Base-by-base conservation (phyloP, 2,888 invertebrate species). In the Lordiphosa andalusiaca region DNA sequence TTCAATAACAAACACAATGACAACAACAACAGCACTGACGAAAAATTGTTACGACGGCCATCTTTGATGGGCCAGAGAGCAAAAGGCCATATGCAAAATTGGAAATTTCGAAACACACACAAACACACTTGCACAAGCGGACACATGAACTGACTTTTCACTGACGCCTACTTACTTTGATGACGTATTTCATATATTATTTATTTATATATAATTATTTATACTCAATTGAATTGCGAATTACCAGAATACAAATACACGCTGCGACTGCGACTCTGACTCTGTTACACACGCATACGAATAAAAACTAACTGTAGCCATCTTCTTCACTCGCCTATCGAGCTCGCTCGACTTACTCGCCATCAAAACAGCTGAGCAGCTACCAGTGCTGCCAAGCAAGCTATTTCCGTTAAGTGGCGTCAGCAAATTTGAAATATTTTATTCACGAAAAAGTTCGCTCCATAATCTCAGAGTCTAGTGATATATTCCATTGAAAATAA, bases 1-100 rank as follows among this genome's bases (percentile, higher is more conserved):
- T 61, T 61, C 67, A 73, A 67, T 82, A 76, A 76, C 76, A 82
- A 77, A 80, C 69, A 62, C 71, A 81, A 73, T 60, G 73, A 67
- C 68, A 80, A 80, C 70, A 74, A 62, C 51, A 46, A 25, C 73
- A 16, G 2, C 80, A 80, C 70, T 67, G 69, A 68, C 80, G 70
- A 66, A 80, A 71, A 71, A 86, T 84, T 85, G 86, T 87, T 88
- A 86, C 81, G 86, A 84, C 88, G 87, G 88, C 88, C 88, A 88
- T 88, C 87, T 88, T 88, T 87, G 76, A 87, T 85, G 72, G 85
- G 30, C 30, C 30, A 73, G 70, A 71, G 68, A 53, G 47, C 46
- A 44, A 61, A 52, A 54, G 52, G 38, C 67, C 64, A 54, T 70
- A 73, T 73, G 71, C 77, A 62, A 75, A 82, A 71, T 71, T 57